Conservation (phyloP, 2,113 vertebrate genomes). For the Phalacrocorax brasilianus region DNA sequence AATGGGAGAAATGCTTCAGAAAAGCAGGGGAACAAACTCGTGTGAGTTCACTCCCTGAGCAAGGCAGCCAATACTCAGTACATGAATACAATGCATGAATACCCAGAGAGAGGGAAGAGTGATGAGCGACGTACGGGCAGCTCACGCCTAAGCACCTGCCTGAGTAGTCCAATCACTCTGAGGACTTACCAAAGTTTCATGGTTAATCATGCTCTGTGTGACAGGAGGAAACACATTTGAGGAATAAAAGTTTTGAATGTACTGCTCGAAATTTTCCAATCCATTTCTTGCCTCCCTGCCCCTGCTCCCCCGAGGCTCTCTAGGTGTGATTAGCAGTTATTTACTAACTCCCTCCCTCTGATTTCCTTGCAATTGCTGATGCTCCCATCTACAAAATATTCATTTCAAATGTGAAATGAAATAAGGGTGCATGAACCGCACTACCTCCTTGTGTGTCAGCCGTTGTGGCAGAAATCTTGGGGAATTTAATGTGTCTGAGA, state of each 20-base stretch:
- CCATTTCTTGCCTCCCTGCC: not conserved
- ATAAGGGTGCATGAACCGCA: not conserved
- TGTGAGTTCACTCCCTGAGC: not conserved
- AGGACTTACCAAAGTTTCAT: not conserved
- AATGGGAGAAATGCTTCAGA: not conserved
- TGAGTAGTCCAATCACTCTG: conserved; percentile 31
- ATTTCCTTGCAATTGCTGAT: conserved; percentile 32
- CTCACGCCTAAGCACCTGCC: not conserved
- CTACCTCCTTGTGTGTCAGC: not conserved
- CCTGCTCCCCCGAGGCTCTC: not conserved
- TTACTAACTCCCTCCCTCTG: conserved; percentile 1
- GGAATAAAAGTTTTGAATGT: not conserved
- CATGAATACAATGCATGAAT: not conserved
- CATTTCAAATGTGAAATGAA: conserved; percentile 27
- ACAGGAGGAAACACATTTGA: conserved; percentile 8
- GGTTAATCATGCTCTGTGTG: conserved; percentile 29
- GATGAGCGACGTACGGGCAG: not conserved
- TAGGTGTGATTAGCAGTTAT: conserved; percentile 24
- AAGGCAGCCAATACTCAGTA: not conserved
- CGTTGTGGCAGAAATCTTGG: not conserved
- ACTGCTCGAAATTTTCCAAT: not conserved
- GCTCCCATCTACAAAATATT: conserved; percentile 31
- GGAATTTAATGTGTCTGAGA: not conserved
- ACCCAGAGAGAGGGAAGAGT: not conserved
- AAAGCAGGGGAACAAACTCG: not conserved